phyloP scores from a whole-genome alignment of 2,113 vertebrate genomes.

The Hemiscyllium ocellatum region DNA sequence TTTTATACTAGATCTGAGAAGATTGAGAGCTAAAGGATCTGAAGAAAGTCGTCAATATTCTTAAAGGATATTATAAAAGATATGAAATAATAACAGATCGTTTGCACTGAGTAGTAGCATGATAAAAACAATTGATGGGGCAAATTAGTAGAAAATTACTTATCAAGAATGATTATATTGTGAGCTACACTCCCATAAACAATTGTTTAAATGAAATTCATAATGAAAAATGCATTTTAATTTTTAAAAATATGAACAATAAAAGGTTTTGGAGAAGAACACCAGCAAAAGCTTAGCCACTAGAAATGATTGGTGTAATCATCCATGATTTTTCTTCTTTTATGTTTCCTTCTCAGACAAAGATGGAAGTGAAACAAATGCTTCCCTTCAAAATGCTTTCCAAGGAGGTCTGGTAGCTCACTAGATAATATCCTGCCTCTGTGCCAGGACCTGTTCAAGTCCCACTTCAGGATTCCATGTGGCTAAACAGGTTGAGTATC shows the following conservation, averaged over 20 bases:
- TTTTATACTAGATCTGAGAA: too few relatives aligned
- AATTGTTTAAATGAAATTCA: background rate
- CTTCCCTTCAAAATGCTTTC: background rate
- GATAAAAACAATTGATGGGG: background rate
- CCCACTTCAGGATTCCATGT: too few relatives aligned
- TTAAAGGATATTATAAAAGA: background rate
- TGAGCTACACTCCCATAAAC: background rate
- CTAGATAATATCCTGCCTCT: too few relatives aligned
- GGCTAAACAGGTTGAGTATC: too few relatives aligned
- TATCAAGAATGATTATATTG: background rate
- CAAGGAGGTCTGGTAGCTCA: background rate
- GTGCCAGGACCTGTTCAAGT: too few relatives aligned
- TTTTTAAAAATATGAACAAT: background rate
- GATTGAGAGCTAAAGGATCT: background rate
- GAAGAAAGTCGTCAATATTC: background rate
- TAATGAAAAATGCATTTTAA: background rate
- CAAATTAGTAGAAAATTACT: background rate
- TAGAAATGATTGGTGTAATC: background rate
- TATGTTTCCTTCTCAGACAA: background rate
- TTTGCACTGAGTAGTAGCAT: background rate
- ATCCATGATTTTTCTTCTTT: background rate
- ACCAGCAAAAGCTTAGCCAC: background rate
- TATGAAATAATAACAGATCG: background rate
- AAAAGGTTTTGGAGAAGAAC: background rate
- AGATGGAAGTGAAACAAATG: background rate